These are phyloP conservation scores for Molothrus ater DNA, from an alignment of 2,797 vertebrate genomes.

Conservation along the genomic window DNA sequence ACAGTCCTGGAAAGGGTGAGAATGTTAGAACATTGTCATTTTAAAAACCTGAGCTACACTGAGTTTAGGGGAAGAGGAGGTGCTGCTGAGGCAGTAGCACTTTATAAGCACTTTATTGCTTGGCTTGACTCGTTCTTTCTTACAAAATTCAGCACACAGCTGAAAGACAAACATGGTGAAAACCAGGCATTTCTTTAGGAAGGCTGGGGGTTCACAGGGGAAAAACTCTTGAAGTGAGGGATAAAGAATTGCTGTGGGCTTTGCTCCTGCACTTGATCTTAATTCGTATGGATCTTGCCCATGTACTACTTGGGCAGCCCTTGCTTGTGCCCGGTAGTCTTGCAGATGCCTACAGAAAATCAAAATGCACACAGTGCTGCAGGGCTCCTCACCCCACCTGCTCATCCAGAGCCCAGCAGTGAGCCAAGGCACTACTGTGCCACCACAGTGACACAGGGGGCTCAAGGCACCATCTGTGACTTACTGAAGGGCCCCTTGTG, in stretches of 20 bases:
- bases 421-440: background rate
- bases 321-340: background rate
- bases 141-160: background rate
- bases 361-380: fast-evolving
- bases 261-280: background rate
- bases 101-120: background rate
- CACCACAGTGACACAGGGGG: background rate
- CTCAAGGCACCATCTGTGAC: background rate
- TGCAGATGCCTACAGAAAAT: background rate
- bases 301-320: background rate
- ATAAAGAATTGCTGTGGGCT: background rate
- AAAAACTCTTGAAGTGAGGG: background rate
- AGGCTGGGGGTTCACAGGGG: background rate
- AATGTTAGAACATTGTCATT: fast-evolving
- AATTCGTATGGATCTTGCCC: background rate
- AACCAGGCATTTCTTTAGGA: background rate
- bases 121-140: background rate
- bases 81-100: fast-evolving
- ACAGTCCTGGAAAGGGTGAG: background rate
- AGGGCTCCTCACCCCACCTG: background rate
- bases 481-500: background rate
- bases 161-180: background rate
- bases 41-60: background rate
- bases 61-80: background rate
- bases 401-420: background rate